phyloP scores from a whole-genome alignment of 2,113 vertebrate genomes.

The Bos indicus region DNA sequence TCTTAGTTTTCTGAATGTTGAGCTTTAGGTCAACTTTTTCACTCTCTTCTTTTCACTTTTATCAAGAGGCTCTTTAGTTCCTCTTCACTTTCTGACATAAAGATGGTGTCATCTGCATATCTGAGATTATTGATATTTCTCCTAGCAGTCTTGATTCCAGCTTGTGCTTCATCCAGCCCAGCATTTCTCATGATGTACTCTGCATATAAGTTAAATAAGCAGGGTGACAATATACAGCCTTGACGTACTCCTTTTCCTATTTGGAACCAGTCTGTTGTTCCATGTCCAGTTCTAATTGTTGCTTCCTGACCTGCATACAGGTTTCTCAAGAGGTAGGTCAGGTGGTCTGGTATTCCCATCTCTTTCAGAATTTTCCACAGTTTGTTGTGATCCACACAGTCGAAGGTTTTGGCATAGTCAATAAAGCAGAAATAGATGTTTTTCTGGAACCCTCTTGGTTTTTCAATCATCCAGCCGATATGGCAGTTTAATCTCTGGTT shows the following conservation, averaged over 20 bases:
- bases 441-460: neutral
- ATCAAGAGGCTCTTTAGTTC: too few species aligned
- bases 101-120: too few species aligned
- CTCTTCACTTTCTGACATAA: too few species aligned
- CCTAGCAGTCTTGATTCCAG: too few species aligned
- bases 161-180: too few species aligned
- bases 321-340: neutral
- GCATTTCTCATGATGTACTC: neutral
- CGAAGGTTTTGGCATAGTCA: neutral
- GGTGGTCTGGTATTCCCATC: neutral
- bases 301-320: neutral
- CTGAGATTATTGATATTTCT: too few species aligned
- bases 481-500: neutral
- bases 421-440: neutral
- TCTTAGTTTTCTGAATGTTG: too few species aligned
- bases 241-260: neutral
- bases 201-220: neutral
- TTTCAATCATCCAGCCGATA: fast-evolving
- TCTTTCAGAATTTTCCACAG: neutral
- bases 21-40: too few species aligned
- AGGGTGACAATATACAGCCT: neutral
- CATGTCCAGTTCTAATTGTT: neutral
- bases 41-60: too few species aligned
- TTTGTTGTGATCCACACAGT: neutral
- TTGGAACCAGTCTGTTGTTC: neutral